Conservation (phyloP, 2,113 vertebrate genomes). For the Hypanus sabinus region DNA sequence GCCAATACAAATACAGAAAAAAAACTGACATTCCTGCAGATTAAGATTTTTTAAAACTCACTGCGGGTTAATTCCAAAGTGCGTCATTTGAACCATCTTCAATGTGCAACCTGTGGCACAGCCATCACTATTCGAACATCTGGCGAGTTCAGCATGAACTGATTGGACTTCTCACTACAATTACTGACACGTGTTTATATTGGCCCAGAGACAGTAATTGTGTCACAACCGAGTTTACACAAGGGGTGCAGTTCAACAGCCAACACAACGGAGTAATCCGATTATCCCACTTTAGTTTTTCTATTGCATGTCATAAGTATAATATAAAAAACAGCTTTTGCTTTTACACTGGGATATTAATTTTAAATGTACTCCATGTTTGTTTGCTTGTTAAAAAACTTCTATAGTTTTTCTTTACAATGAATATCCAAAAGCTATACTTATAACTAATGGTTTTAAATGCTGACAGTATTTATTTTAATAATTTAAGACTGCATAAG, state of each 20-base stretch:
- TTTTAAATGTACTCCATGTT: not conserved
- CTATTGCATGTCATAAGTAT: not conserved
- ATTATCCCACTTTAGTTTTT: not conserved
- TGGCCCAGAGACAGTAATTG: not conserved
- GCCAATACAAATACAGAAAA: too few species aligned
- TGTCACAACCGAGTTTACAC: not conserved
- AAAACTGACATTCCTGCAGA: too few species aligned
- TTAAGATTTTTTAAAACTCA: too few species aligned
- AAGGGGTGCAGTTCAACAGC: too few species aligned
- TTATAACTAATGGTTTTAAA: conserved; percentile 35
- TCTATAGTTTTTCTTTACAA: not conserved
- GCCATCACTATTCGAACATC: not conserved
- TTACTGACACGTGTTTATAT: too few species aligned
- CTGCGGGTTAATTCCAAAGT: not conserved
- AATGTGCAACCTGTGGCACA: not conserved
- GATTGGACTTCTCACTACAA: not conserved
- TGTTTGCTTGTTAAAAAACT: not conserved
- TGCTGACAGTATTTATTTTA: conserved; percentile 78
- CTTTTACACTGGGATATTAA: not conserved
- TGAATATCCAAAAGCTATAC: not conserved
- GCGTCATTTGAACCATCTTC: not conserved
- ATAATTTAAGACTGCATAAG: conserved; percentile 97
- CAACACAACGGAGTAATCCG: not conserved
- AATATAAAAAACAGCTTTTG: not conserved
- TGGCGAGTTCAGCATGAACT: not conserved